Evolutionary conservation across 2,797 vertebrate species (phyloP).

Genomic region (Halcyon chelicuti): DNA sequence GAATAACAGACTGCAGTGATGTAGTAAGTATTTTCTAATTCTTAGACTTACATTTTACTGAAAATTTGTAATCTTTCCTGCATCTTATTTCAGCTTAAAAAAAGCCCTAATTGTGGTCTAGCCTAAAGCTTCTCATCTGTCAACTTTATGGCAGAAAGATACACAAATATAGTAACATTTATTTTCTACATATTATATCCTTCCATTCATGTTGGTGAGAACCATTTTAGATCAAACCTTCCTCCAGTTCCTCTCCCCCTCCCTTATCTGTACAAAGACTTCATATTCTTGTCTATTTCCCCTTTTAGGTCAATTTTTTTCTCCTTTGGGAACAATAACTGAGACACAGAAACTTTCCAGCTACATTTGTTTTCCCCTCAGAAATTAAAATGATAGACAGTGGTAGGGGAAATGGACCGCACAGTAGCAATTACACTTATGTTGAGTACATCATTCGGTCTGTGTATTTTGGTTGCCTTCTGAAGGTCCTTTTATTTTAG

Average conservation of each 20-base stretch:
- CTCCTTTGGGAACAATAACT: constrained; percentile 11
- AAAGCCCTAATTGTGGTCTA: not conserved
- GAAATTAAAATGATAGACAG: constrained; percentile 28
- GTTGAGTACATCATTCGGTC: constrained; percentile 20
- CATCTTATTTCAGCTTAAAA: not conserved
- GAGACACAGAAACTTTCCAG: constrained; percentile 34
- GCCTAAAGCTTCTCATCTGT: not conserved
- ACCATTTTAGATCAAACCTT: not conserved
- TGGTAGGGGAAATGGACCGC: not conserved
- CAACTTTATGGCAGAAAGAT: not conserved
- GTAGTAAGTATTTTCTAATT: not conserved
- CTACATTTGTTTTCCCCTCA: constrained; percentile 19
- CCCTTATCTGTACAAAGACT: not conserved
- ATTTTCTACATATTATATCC: not conserved
- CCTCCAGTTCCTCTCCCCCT: not conserved
- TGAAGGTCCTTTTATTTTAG: constrained; percentile 62
- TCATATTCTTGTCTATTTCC: constrained; percentile 1
- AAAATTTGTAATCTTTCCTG: not conserved
- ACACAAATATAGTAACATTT: not conserved
- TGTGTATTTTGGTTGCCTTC: constrained; percentile 59
- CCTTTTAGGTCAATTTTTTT: not conserved
- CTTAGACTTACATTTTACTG: not conserved
- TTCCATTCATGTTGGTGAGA: not conserved
- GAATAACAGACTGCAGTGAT: fast-evolving
- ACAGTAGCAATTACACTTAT: constrained; percentile 27